phyloP scores from a whole-genome alignment of 2,113 vertebrate species.

The Aramus guarauna region DNA sequence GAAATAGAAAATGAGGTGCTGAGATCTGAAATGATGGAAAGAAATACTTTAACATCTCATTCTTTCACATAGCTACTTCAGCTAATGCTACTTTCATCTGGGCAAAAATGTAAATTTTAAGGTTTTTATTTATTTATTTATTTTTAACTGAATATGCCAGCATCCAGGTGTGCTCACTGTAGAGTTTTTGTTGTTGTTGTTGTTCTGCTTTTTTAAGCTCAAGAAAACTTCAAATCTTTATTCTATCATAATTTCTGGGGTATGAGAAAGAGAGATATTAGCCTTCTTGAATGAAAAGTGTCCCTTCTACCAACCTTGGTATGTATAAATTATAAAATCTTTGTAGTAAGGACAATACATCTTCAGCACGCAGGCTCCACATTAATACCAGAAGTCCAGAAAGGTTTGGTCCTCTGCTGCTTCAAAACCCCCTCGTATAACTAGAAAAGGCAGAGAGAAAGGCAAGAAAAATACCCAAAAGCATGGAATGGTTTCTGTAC shows the following conservation, averaged over 20 bases:
- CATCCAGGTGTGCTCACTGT: background rate
- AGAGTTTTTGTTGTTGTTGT: background rate
- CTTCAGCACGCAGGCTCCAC: background rate
- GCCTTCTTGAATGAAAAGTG: rapidly evolving
- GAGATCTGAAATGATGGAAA: background rate
- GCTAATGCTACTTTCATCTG: background rate
- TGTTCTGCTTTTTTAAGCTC: background rate
- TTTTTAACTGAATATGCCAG: background rate
- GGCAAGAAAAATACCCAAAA: background rate
- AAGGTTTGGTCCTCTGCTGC: background rate
- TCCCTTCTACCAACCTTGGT: background rate
- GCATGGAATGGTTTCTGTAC: background rate
- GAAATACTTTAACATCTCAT: background rate
- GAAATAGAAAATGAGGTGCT: background rate
- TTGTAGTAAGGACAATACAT: background rate
- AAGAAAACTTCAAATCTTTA: background rate
- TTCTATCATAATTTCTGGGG: background rate
- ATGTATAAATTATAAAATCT: background rate
- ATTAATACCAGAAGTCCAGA: background rate
- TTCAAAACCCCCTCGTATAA: background rate
- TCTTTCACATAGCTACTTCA: background rate
- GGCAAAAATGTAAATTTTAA: background rate
- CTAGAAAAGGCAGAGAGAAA: background rate
- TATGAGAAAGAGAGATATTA: background rate
- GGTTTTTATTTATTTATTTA: background rate